These are phyloP conservation scores for Sterna hirundo DNA, from an alignment of 2,113 vertebrate genomes.

Conservation along the genomic window DNA sequence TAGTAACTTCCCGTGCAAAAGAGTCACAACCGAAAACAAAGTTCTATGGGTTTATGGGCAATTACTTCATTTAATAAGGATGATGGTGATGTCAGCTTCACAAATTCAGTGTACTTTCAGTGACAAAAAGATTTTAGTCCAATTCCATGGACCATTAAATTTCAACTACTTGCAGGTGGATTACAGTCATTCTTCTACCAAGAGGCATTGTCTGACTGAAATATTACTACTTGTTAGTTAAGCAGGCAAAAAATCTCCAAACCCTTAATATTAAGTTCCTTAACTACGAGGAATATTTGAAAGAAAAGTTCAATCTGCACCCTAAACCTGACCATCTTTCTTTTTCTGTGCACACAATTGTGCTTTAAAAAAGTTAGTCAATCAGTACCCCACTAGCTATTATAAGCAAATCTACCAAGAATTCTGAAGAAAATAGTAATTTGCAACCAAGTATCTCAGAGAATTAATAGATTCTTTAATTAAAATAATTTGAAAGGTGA, in stretches of 20 bases:
- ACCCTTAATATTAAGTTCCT: neutral
- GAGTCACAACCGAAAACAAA: conserved; percentile 1
- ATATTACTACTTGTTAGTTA: neutral
- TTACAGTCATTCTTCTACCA: neutral
- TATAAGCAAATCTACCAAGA: neutral
- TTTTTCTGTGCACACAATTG: neutral
- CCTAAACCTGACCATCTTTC: neutral
- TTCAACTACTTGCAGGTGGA: neutral
- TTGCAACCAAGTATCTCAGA: neutral
- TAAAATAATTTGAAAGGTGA: neutral
- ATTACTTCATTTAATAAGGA: conserved; percentile 28
- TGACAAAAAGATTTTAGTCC: neutral
- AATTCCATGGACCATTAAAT: neutral
- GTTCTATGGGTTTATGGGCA: neutral
- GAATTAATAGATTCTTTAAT: neutral
- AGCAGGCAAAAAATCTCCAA: neutral
- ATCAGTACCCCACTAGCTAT: neutral
- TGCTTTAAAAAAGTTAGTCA: neutral
- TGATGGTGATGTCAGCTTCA: conserved; percentile 73
- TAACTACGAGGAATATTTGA: neutral
- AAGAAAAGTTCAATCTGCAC: neutral
- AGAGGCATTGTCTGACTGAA: neutral
- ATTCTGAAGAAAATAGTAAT: neutral
- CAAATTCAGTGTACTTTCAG: conserved; percentile 18
- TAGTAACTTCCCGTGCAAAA: neutral